phyloP scores from a whole-genome alignment of 2,888 invertebrate genomes.

The Stenodera caucasica region DNA sequence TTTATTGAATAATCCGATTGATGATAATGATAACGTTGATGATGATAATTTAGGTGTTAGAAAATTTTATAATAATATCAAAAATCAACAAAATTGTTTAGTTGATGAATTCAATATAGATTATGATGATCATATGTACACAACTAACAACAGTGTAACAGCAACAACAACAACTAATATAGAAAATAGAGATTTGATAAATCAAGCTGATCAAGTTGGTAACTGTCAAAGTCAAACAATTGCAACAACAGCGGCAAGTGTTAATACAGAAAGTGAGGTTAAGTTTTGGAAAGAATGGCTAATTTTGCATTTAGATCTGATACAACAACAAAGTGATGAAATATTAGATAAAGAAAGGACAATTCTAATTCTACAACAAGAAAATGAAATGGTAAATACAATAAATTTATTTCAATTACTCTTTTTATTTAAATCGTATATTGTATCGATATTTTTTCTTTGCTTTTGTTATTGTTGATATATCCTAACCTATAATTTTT shows the following conservation, averaged over 20 bases:
- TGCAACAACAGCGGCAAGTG: not conserved
- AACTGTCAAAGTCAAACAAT: slow-evolving; percentile 35
- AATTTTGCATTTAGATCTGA: slow-evolving; percentile 80
- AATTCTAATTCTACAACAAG: slow-evolving; percentile 70
- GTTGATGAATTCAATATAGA: slow-evolving; percentile 10
- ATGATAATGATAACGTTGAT: slow-evolving; percentile 10
- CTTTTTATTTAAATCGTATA: not conserved
- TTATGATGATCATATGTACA: slow-evolving; percentile 71
- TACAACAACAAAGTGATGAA: slow-evolving; percentile 87
- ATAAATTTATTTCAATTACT: not conserved
- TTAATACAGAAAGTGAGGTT: slow-evolving; percentile 61
- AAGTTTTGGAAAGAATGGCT: slow-evolving; percentile 76
- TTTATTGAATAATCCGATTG: slow-evolving; percentile 47
- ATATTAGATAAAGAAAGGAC: slow-evolving; percentile 78
- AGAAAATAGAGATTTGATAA: slow-evolving; percentile 36
- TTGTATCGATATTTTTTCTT: not conserved
- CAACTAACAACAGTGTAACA: slow-evolving; percentile 57
- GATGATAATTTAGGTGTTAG: slow-evolving; percentile 16
- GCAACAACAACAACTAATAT: not conserved
- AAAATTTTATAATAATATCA: slow-evolving; percentile 25
- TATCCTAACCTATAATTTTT: not conserved
- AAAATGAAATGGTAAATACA: slow-evolving; percentile 75
- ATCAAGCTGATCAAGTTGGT: slow-evolving; percentile 27
- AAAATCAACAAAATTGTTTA: slow-evolving; percentile 41
- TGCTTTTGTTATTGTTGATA: not conserved